These are phyloP conservation scores for Oceanodroma leucorhoa DNA, from an alignment of 2,797 vertebrate genomes.

Conservation along the genomic window DNA sequence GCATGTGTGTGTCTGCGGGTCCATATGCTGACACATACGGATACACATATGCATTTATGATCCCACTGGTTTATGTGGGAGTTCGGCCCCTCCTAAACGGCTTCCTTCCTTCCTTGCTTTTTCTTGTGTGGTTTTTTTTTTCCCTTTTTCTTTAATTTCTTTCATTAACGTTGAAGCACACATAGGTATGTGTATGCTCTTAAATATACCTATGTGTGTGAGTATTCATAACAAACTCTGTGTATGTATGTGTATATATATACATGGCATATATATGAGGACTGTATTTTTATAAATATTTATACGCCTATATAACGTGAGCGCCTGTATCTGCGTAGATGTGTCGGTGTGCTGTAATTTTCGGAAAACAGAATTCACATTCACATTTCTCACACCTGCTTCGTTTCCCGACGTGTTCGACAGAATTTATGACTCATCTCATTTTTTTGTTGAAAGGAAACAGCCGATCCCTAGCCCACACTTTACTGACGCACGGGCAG, in stretches of 20 bases:
- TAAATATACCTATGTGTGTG: not conserved
- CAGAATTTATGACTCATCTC: not conserved
- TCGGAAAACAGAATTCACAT: not conserved
- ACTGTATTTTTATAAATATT: not conserved
- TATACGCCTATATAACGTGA: not conserved
- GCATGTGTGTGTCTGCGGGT: not conserved
- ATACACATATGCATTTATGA: not conserved
- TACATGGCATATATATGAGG: not conserved
- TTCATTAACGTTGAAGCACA: not conserved
- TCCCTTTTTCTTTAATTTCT: not conserved
- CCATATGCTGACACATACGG: not conserved
- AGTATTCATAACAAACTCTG: not conserved
- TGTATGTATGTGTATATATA: accelerated
- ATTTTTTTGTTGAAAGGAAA: not conserved
- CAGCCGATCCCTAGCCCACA: not conserved
- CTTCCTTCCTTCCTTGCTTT: not conserved
- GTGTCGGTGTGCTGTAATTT: not conserved
- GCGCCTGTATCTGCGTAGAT: not conserved
- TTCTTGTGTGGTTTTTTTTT: too few species aligned
- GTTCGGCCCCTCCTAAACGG: not conserved
- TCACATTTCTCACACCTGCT: not conserved
- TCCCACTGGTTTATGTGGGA: not conserved
- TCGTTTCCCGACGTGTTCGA: not conserved
- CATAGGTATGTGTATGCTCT: not conserved
- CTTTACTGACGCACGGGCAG: not conserved